Base-by-base conservation (phyloP, 1,140 invertebrate genomes). In the Ceratoteleas bidentatus region DNA sequence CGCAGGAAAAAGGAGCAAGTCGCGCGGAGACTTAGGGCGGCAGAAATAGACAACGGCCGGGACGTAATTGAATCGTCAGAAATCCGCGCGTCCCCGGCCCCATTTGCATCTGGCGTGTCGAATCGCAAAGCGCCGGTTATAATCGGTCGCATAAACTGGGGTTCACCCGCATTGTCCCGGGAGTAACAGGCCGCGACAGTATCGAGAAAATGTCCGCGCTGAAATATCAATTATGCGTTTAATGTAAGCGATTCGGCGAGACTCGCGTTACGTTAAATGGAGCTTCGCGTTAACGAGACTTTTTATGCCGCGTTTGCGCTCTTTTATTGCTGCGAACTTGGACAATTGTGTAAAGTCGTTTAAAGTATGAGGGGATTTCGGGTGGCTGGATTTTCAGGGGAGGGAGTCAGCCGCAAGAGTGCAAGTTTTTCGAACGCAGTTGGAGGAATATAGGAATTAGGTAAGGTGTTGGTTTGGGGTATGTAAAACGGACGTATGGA, bases 21-120 rank as follows among this genome's bases (percentile, higher is more conserved):
- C 14, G 6, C 3, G n/a, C 36, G 8, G 40, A n/a, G 14, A n/a
- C 4, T 54, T 15, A 49, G 50, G 52, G 52, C 43, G 10, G 49
- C 15, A 60, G 50, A 57, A 73, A 57, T 73, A 81, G 47, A 60
- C 38, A 69, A 52, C n/a, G 14, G 45, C 53, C 56, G 40, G 49
- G 43, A 34, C 52, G 61, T 81, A 84, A 87, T 84, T 82, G 78
- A 87, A 86, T 87, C 64, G 79, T 85, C 69, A 78, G 81, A 75
- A 84, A 84, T 85, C 66, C 76, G 38, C 49, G 62, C 61, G 45
- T 72, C 65, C 61, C 45, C 57, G 38, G 45, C 56, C 69, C 43
- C 49, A 87, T 85, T 86, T 86, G 78, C 80, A 80, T 69, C 47
- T 73, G 61, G 47, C 68, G 58, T 81, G 81, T 81, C 80, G 65